Conservation (phyloP, 2,888 invertebrate genomes). For the Eristalis arbustorum region DNA sequence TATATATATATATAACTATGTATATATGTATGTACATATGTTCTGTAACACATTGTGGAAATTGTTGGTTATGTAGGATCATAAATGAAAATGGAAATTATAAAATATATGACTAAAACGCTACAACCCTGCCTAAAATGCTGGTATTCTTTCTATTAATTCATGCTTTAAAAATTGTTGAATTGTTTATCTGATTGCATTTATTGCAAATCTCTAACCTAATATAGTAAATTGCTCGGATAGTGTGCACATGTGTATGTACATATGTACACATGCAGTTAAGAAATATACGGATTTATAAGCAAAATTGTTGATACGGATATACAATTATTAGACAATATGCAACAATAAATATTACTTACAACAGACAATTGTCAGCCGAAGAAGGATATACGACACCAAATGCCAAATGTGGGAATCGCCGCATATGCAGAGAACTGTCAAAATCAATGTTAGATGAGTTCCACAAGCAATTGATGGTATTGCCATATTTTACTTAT, state of each 20-base stretch:
- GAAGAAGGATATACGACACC: not conserved
- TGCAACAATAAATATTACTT: not conserved
- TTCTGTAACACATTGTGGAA: not conserved
- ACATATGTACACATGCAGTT: not conserved
- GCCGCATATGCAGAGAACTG: slow-evolving; percentile 46
- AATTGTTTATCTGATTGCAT: slow-evolving; percentile 1
- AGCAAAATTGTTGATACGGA: not conserved
- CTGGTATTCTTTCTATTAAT: too few species aligned
- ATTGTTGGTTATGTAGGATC: not conserved
- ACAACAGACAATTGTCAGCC: not conserved
- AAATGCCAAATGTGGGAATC: slow-evolving; percentile 50
- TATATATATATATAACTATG: not conserved
- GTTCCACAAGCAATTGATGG: slow-evolving; percentile 30
- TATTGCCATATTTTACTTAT: slow-evolving; percentile 18
- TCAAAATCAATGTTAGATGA: slow-evolving; percentile 4
- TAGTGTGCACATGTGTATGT: too few species aligned
- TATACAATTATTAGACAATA: not conserved
- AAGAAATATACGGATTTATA: not conserved
- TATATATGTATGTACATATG: not conserved
- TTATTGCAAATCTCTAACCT: slow-evolving; percentile 16
- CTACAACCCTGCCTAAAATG: too few species aligned
- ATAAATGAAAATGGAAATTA: too few species aligned
- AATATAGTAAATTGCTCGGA: not conserved
- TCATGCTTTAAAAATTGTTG: not conserved
- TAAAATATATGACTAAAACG: too few species aligned